phyloP scores from a whole-genome alignment of 2,888 invertebrate species.

The Tenthredo notha region DNA sequence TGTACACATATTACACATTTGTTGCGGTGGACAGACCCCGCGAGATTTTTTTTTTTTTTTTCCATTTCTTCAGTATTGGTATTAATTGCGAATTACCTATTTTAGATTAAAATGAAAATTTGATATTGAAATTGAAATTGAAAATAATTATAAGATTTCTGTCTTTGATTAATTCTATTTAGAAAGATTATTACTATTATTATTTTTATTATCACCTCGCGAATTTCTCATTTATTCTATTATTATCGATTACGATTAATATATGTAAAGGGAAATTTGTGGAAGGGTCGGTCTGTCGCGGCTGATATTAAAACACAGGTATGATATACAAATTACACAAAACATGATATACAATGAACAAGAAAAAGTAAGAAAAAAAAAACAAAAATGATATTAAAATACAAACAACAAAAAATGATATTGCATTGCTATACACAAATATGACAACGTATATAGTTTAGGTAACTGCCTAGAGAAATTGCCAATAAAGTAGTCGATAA shows the following conservation, averaged over 20 bases:
- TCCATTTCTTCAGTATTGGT: background rate
- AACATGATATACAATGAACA: slow-evolving; percentile 19
- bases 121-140: background rate
- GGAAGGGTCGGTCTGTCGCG: slow-evolving; percentile 56
- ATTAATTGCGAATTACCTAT: background rate
- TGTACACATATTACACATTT: slow-evolving; percentile 14
- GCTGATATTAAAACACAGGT: slow-evolving; percentile 53
- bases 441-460: slow-evolving; percentile 76
- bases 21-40: slow-evolving; percentile 40
- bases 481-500: slow-evolving; percentile 79
- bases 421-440: slow-evolving; percentile 68
- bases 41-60: background rate
- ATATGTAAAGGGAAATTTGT: background rate
- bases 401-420: slow-evolving; percentile 7
- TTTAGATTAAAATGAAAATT: background rate
- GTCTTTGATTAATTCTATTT: background rate
- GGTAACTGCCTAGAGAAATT: slow-evolving; percentile 77
- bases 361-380: background rate
- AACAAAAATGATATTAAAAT: background rate
- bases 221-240: background rate
- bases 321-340: slow-evolving; percentile 52
- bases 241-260: background rate
- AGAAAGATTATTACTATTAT: background rate
- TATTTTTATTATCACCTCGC: background rate
- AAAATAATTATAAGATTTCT: background rate